Evolutionary conservation across 2,888 invertebrate genomes (phyloP), one percentile per base, ranked within the genome.

Genomic region (Halocaridina rubra): DNA sequence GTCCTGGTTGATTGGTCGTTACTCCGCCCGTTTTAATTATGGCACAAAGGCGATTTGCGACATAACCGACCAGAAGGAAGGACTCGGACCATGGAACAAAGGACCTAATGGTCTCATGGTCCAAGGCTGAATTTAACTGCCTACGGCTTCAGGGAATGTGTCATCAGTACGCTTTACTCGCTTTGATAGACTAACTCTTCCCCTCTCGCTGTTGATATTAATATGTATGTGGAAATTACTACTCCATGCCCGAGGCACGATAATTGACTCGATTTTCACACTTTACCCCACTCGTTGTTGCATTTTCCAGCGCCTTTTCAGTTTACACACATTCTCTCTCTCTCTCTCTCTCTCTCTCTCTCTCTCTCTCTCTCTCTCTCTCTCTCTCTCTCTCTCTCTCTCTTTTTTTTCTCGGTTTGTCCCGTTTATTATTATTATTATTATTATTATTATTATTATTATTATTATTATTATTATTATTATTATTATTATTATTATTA

Each of bases 201-300:
- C 82, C 82, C 82, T 82, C 82, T 82, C 82, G 82, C 77, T 77
- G 71, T 82, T 82, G 71, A 82, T 82, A 82, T 82, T 82, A 82
- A 82, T 82, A 82, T 82, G 82, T 82, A 82, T 82, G 82, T 82
- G 82, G 77, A 82, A 82, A 82, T 82, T 82, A 82, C 82, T 77
- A 71, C 81, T 69, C 59, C 76, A 24, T 77, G 82, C 82, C 82
- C 77, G 82, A 82, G 82, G 82, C 77, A 71, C 77, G 82, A 82
- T 82, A 82, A 82, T 82, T 82, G 82, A 72, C 77, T 69, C 71
- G 71, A 71, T 82, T 77, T 77, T 82, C 77, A 71, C 82, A 39
- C 64, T 8, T 61, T 24, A 22, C 67, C 67, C 24, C 27, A 27
- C 27, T 24, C 67, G n/a, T 10, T n/a, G n/a, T n/a, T n/a, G n/a